Conservation (phyloP, 2,797 vertebrate genomes). For the Sebastes hopkinsi region DNA sequence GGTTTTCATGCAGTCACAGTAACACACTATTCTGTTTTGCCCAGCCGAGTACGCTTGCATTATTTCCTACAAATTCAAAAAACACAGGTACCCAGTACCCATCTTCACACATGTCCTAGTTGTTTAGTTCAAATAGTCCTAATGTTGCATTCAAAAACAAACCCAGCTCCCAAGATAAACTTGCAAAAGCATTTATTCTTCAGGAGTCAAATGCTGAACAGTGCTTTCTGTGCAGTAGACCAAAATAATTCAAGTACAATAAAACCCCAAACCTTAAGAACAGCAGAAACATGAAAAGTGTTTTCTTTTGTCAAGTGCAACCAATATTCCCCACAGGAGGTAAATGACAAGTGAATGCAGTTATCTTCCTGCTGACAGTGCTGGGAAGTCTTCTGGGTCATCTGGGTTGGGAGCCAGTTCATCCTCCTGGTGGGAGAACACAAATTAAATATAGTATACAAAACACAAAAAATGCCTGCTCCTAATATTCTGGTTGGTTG, state of each 20-base stretch:
- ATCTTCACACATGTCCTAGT: not conserved
- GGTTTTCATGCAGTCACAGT: not conserved
- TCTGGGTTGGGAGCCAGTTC: conserved; percentile 90
- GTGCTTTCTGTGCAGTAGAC: conserved; percentile 46
- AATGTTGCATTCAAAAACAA: not conserved
- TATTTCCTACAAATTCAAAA: not conserved
- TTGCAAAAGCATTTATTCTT: conserved; percentile 72
- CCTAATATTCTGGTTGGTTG: not conserved
- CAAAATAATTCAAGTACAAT: conserved; percentile 29
- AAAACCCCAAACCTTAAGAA: conserved; percentile 60
- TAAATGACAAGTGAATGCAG: not conserved
- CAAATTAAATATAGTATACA: not conserved
- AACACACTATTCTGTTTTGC: not conserved
- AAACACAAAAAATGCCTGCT: not conserved
- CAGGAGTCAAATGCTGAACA: conserved; percentile 18
- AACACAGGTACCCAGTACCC: not conserved
- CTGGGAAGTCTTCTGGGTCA: conserved; percentile 97
- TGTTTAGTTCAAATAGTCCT: not conserved
- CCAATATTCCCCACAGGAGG: conserved; percentile 25
- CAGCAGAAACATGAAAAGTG: conserved; percentile 42
- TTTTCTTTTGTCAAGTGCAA: conserved; percentile 44
- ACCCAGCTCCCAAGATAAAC: conserved; percentile 16
- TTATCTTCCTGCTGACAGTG: conserved; percentile 81
- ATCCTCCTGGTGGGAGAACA: conserved; percentile 41
- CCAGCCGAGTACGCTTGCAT: not conserved